Evolutionary conservation across 35 echinoderm and acorn worm genomes (phyloP).

Genomic region (Stichopus chloronotus): DNA sequence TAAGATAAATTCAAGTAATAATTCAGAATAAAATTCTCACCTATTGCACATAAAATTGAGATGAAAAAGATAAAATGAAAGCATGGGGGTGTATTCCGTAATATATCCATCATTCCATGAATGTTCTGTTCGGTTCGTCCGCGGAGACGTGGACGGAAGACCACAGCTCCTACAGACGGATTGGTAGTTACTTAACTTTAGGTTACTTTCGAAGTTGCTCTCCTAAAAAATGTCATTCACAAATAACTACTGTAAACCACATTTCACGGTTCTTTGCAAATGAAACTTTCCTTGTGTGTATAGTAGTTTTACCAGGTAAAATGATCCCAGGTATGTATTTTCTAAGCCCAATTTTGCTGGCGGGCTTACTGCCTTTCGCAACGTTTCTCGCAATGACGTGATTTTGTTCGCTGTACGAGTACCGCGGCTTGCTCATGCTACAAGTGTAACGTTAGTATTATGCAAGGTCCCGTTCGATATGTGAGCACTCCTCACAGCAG

Average conservation of each 20-base stretch:
- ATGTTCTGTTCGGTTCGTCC: not conserved
- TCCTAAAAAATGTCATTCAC: not conserved
- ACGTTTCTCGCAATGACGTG: no score
- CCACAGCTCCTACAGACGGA: not conserved
- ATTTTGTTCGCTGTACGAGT: no score
- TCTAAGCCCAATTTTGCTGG: no score
- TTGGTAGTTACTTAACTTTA: not conserved
- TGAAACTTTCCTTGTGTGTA: not conserved
- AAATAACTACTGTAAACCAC: not conserved
- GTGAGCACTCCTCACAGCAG: no score
- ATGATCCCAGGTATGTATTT: no score
- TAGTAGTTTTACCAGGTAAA: no score
- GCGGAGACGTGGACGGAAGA: no score
- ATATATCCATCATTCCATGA: not conserved
- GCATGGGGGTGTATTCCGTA: not conserved
- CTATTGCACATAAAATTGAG: constrained; percentile 27
- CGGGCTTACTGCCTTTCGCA: no score
- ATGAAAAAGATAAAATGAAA: not conserved
- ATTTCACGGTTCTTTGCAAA: not conserved
- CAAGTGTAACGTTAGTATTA: no score
- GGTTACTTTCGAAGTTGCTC: not conserved
- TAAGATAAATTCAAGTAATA: no score
- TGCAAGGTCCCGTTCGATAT: no score
- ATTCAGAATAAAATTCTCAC: not conserved
- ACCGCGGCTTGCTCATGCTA: no score